phyloP scores from a whole-genome alignment of 2,888 invertebrate species.

The Melinaea marsaeus region DNA sequence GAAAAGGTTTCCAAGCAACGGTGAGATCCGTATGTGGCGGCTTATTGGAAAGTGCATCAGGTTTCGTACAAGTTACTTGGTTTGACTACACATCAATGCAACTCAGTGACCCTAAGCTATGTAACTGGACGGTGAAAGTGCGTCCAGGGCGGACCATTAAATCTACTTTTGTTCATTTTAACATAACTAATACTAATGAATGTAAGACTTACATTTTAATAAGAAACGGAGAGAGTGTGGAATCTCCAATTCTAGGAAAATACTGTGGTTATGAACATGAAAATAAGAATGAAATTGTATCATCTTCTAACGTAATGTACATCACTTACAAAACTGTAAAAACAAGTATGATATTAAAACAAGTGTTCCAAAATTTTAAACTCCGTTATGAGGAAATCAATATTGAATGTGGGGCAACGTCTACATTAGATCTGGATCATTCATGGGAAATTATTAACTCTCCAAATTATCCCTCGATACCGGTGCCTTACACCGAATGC shows the following conservation, averaged over 20 bases:
- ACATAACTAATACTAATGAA: constrained; percentile 71
- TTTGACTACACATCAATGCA: constrained; percentile 36
- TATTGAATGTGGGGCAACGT: constrained; percentile 82
- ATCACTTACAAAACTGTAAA: constrained; percentile 43
- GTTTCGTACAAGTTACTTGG: constrained; percentile 63
- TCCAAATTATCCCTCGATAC: constrained; percentile 89
- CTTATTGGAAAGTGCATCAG: constrained; percentile 74
- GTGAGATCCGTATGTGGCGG: constrained; percentile 85
- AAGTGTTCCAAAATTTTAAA: constrained; percentile 55
- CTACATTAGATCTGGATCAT: constrained; percentile 72
- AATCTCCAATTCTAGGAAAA: constrained; percentile 87
- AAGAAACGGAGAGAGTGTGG: constrained; percentile 83
- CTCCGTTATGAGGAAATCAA: constrained; percentile 80
- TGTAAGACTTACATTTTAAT: constrained; percentile 72
- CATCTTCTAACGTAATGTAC: constrained; percentile 79
- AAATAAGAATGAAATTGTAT: constrained; percentile 63
- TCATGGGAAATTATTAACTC: constrained; percentile 80
- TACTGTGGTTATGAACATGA: constrained; percentile 79
- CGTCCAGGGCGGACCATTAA: constrained; percentile 83
- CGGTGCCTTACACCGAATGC: constrained; percentile 89
- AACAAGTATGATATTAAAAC: constrained; percentile 1
- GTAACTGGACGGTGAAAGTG: constrained; percentile 87
- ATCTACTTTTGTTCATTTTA: constrained; percentile 79
- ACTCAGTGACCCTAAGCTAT: constrained; percentile 49
- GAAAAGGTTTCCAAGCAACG: constrained; percentile 82